Percentiles rank a stretch among this genome's conserved stretches.
phyloP scores from a whole-genome alignment of 2,888 invertebrate species.

The Masnerella sp. region DNA sequence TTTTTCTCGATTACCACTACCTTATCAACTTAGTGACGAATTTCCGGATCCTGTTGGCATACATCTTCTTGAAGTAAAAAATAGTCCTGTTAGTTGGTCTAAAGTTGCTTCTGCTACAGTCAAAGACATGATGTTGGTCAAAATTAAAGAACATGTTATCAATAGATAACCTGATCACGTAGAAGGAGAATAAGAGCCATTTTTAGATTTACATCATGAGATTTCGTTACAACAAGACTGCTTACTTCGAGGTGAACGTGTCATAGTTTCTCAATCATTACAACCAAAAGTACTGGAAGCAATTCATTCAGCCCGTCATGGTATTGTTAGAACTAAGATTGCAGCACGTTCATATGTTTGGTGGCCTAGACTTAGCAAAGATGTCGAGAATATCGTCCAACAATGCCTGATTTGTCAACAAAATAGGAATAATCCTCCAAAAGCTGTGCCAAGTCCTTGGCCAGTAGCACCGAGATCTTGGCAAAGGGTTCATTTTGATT shows the following conservation, averaged over 20 bases:
- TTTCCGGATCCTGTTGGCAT: no score
- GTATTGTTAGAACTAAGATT: slow-evolving; percentile 3
- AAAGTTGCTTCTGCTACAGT: background rate
- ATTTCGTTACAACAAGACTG: slow-evolving; percentile 2
- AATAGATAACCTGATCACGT: background rate
- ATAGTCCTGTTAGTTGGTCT: no score
- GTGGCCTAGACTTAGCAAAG: slow-evolving; percentile 7
- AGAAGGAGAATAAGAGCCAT: background rate
- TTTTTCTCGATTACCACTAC: no score
- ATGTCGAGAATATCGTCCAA: background rate
- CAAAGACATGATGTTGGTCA: background rate
- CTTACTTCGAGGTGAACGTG: background rate
- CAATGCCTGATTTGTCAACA: slow-evolving; percentile 8
- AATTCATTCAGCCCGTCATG: slow-evolving; percentile 20
- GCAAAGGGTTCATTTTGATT: slow-evolving; percentile 9
- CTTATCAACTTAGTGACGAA: no score
- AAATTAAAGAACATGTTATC: background rate
- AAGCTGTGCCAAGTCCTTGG: background rate
- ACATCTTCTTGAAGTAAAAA: no score
- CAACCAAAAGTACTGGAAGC: background rate
- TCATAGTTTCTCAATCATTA: background rate
- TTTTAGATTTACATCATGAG: background rate
- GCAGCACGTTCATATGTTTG: slow-evolving; percentile 4
- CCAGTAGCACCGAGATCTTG: background rate
- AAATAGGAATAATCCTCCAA: background rate